Evolutionary conservation across 2,888 invertebrate genomes (phyloP), one percentile per base, ranked within the genome.

Genomic region (Sminthurinus aureus): DNA sequence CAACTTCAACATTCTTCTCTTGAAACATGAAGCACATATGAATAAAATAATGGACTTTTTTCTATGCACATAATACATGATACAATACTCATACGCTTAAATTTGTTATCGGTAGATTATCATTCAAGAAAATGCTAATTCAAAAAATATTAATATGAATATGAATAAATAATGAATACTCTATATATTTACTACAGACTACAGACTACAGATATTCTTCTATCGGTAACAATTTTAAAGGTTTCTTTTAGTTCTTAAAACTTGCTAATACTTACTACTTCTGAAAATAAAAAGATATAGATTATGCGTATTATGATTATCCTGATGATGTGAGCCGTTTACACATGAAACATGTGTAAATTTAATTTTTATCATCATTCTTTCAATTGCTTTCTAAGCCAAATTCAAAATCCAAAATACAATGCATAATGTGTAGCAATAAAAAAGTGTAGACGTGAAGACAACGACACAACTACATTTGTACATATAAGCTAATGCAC

Each of bases 81-180:
- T n/a, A 22, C 8, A 20, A 9, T 64, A 64, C 1, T 9, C 64
- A 64, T 64, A 20, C 22, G n/a, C n/a, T 67, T 67, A 2, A 67
- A 67, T 26, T 71, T 24, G 22, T 71, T 69, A 69, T 69, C 71
- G 24, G 13, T 58, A 18, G 71, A 71, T 22, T 26, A 71, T 71
- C 71, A 71, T 11, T 71, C 0, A 38, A 38, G 38, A 71, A 71
- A 71, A 71, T 71, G 71, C 71, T 71, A 71, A 71, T 71, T 71
- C 58, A 13, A 71, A 22, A 22, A 71, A 20, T 71, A 71, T 20
- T 20, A 64, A 67, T 67, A 67, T 20, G 67, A 22, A 22, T 20
- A 67, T n/a, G 22, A 20, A 20, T 67, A 67, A 20, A 18, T 64
- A 67, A n/a, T n/a, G 67, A 20, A 6, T 67, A 64, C 67, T 12